Conservation (phyloP, 2,113 vertebrate species). For the Empidonax traillii region DNA sequence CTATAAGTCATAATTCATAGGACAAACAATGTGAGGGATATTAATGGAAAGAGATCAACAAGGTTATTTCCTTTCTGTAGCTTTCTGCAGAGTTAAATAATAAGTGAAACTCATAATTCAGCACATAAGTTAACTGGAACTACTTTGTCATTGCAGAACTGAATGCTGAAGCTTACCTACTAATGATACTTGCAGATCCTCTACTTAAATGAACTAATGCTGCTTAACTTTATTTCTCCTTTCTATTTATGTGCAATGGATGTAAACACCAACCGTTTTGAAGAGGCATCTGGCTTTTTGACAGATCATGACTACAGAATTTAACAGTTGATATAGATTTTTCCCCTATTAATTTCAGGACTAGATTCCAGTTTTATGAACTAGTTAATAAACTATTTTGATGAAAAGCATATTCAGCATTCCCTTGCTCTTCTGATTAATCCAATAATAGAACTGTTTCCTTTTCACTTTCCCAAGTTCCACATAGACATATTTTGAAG, state of each 20-base stretch:
- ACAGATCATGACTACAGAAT: neutral
- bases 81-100: constrained; percentile 52
- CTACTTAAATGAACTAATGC: neutral
- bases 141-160: neutral
- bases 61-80: constrained; percentile 48
- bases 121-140: constrained; percentile 33
- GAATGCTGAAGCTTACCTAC: neutral
- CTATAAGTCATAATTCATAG: constrained; percentile 58
- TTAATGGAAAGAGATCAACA: constrained; percentile 47
- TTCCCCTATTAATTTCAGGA: neutral
- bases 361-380: constrained; percentile 22
- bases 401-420: constrained; percentile 47
- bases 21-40: constrained; percentile 47
- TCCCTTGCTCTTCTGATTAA: constrained; percentile 34
- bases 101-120: constrained; percentile 57
- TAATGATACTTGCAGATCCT: neutral
- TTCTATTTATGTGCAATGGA: neutral
- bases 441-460: constrained; percentile 29
- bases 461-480: constrained; percentile 51
- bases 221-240: neutral
- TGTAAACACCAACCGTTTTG: neutral
- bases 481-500: constrained; percentile 48
- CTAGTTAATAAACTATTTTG: constrained; percentile 32
- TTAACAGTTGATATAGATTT: neutral
- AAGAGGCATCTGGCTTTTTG: neutral